A percentile compares a stretch with the other conserved stretches of the same genome.
Evolutionary conservation across 92 coral and sea anemone genomes (phyloP).

Genomic region (Plumapathes pennacea): DNA sequence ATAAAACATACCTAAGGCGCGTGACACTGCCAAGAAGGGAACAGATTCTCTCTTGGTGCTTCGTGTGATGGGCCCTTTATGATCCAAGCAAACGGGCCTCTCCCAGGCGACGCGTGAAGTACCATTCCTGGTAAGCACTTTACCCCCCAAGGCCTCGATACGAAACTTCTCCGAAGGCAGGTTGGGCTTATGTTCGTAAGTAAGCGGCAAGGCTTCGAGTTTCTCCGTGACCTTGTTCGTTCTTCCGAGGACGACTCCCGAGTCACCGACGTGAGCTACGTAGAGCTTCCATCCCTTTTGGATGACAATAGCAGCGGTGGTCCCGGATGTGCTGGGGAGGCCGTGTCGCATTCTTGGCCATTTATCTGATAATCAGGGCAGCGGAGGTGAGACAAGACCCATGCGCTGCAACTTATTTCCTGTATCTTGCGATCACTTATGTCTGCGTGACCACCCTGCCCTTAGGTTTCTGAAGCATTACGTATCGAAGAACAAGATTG

Average conservation of each 20-base stretch:
- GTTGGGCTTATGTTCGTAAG: constrained; percentile 95
- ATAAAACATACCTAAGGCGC: constrained; percentile 92
- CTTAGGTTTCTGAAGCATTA: no score
- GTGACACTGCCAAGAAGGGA: constrained; percentile 91
- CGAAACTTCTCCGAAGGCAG: constrained; percentile 81
- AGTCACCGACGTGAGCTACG: constrained; percentile 96
- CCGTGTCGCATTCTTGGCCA: constrained; percentile 99
- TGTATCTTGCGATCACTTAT: no score
- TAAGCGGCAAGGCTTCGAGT: constrained; percentile 72
- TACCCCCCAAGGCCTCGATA: constrained; percentile 89
- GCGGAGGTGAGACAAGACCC: no score
- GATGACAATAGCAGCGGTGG: constrained; percentile 82
- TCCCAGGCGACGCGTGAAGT: constrained; percentile 96
- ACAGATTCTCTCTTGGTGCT: constrained; percentile 89
- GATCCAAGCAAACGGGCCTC: constrained; percentile 81
- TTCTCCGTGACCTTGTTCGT: constrained; percentile 40
- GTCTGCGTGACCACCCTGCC: no score
- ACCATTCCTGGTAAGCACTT: constrained; percentile 83
- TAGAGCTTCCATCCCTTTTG: constrained; percentile 82
- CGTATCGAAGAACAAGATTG: no score
- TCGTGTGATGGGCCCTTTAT: constrained; percentile 91
- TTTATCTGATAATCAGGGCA: constrained; percentile 58
- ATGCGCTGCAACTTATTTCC: no score
- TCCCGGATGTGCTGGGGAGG: constrained; percentile 93
- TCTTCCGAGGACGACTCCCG: constrained; percentile 83